phyloP scores from a whole-genome alignment of 2,113 vertebrate genomes.

The Lichenostomus cassidix region DNA sequence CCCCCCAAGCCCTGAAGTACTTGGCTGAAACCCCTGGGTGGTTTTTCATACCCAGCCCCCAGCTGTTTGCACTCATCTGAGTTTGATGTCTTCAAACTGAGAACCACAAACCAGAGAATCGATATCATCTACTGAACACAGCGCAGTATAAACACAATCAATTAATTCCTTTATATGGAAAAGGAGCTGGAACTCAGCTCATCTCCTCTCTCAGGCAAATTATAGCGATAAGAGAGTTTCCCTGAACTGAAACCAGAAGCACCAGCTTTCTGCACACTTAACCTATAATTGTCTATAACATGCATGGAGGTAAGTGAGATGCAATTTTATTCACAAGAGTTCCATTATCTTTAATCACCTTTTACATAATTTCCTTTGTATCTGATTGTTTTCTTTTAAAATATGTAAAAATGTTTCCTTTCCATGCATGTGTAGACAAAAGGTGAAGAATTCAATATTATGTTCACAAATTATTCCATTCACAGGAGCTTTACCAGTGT shows the following conservation, averaged over 20 bases:
- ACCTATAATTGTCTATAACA: not conserved
- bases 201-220: not conserved
- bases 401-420: not conserved
- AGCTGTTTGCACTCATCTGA: not conserved
- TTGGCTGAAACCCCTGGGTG: not conserved
- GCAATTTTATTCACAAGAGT: not conserved
- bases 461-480: not conserved
- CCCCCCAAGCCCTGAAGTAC: not conserved
- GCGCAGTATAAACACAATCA: not conserved
- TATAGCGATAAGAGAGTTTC: not conserved
- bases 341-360: slow-evolving; percentile 5
- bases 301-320: not conserved
- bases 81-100: slow-evolving; percentile 7
- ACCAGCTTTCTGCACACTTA: not conserved
- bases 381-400: not conserved
- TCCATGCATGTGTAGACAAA: not conserved
- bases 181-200: slow-evolving; percentile 16
- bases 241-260: slow-evolving; percentile 1
- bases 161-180: slow-evolving; percentile 41
- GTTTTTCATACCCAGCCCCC: not conserved
- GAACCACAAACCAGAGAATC: slow-evolving; percentile 7
- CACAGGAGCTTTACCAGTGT: not conserved
- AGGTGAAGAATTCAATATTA: not conserved
- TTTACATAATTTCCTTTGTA: not conserved
- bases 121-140: not conserved